Base-by-base conservation (phyloP, 2,113 vertebrate species). In the Pithys albifrons region DNA sequence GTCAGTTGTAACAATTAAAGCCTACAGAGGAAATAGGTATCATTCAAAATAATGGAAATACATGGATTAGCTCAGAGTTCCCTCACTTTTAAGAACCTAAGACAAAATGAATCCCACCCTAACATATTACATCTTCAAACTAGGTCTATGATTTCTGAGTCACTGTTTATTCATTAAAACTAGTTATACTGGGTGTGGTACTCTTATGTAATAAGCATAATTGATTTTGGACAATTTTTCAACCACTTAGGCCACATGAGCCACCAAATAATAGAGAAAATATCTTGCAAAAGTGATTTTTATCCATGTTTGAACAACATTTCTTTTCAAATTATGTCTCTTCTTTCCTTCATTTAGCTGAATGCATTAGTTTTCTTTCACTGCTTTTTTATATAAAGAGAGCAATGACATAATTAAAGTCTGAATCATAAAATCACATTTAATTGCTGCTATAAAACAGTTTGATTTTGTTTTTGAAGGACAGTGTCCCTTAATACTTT, bases 171-270 rank as follows among this genome's bases (percentile, higher is more conserved):
- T 94, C 76, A 76, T 95, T 77, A 93, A 85, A 95, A 87, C 76
- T 77, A 72, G 85, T 96, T 97, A 96, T 94, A 89, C 92, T 86
- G 96, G 97, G 96, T 96, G 96, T 93, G 96, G 93, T 46, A 51
- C 45, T 55, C 88, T 95, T 96, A 96, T 43, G 31, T 92, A 97
- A 97, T 4, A 61, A 57, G 19, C 20, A 24, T 89, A 96, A 93
- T 77, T 97, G 95, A 96, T 96, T 82, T 95, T 95, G 92, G 49
- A 95, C 39, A 72, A 79, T 91, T 88, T 95, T 95, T 89, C 92
- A 96, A 81, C 84, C 55, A 83, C 37, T 94, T 85, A 95, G 67
- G 57, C 74, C 70, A 76, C 29, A 61, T 75, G 12, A 94, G 41
- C 85, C 81, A 92, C 74, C 73, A 95, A 94, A 91, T 79, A 92